Conservation (phyloP, 2,888 invertebrate species). For the Cynaeus angustus region DNA sequence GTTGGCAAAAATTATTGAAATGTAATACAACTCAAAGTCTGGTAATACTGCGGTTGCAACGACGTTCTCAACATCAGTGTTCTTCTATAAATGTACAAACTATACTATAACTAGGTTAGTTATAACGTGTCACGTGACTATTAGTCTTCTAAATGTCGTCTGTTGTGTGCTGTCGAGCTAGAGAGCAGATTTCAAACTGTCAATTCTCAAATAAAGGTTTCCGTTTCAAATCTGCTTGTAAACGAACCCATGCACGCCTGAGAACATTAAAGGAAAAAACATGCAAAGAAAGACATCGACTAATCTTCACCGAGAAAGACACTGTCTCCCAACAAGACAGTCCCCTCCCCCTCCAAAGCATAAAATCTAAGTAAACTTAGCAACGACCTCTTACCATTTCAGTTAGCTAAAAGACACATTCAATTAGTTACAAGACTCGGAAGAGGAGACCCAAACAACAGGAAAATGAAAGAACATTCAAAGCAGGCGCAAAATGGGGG, state of each 20-base stretch:
- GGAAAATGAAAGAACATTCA: constrained; percentile 45
- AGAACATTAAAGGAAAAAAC: constrained; percentile 8
- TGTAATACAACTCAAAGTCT: too few species aligned
- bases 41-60: too few species aligned
- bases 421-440: constrained; percentile 37
- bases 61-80: too few species aligned
- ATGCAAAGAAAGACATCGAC: constrained; percentile 38
- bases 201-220: constrained; percentile 14
- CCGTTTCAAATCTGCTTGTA: constrained; percentile 41
- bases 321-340: constrained; percentile 13
- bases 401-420: constrained; percentile 66
- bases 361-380: constrained; percentile 35
- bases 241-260: constrained; percentile 31
- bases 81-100: not conserved
- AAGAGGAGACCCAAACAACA: constrained; percentile 22
- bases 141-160: not conserved
- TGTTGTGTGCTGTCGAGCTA: constrained; percentile 11
- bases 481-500: constrained; percentile 44
- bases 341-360: constrained; percentile 16
- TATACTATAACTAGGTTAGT: not conserved
- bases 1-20: too few species aligned
- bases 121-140: not conserved
- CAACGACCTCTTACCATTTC: constrained; percentile 68
- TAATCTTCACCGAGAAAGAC: constrained; percentile 14
- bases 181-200: constrained; percentile 40